A percentile compares a stretch with the other conserved stretches of the same genome.
phyloP scores from a whole-genome alignment of 2,888 invertebrate species.

The Limnephilus lunatus region DNA sequence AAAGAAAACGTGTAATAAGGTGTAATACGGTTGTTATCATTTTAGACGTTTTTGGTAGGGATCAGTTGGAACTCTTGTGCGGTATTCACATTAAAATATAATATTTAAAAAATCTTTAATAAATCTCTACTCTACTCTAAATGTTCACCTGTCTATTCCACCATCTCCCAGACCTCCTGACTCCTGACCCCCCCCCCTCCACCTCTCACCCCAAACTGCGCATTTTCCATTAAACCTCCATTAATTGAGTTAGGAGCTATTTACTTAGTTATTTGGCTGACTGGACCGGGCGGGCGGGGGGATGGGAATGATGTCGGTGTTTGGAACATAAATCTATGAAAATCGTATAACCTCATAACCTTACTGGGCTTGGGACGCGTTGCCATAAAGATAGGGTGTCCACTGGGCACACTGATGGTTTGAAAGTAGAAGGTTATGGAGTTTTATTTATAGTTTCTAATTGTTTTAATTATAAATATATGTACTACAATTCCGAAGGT shows the following conservation, averaged over 20 bases:
- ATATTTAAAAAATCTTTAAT: neutral
- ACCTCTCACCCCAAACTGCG: neutral
- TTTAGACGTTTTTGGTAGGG: no score
- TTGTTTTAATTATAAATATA: no score
- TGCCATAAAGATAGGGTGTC: neutral
- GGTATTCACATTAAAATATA: no score
- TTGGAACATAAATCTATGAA: neutral
- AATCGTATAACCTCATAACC: neutral
- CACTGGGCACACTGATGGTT: no score
- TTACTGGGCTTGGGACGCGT: neutral
- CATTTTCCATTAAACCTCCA: slow-evolving; percentile 31
- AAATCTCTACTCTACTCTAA: no score
- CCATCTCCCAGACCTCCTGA: neutral
- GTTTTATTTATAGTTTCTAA: no score
- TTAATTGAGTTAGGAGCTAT: slow-evolving; percentile 42
- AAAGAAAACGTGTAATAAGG: no score
- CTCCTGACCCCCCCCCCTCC: neutral
- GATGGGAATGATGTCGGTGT: neutral
- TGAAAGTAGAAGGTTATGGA: no score
- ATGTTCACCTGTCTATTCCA: neutral
- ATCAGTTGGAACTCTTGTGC: no score
- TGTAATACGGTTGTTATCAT: no score
- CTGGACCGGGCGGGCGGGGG: neutral
- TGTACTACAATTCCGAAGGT: no score
- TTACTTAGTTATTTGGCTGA: neutral